Base-by-base conservation (phyloP, 2,113 vertebrate species). In the Ceyx melanurus region DNA sequence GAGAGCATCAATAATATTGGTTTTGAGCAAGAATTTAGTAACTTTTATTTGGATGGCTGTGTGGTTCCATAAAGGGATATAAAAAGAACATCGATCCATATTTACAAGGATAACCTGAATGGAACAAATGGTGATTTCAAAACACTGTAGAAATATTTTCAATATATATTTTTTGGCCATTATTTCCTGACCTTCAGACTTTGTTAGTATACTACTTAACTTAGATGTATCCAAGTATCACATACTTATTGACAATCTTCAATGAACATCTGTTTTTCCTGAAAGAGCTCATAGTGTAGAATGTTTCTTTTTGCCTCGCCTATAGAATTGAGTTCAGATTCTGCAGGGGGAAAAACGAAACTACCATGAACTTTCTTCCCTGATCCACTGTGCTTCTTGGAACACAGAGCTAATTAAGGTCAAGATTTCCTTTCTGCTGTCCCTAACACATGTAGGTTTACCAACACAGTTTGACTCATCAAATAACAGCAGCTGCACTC, bases 371-470 rank as follows among this genome's bases (percentile, higher is more conserved):
- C 12, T 31, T 85, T 68, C 58, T 57, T 73, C 37, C 43, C 53
- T 1, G 3, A 56, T 12, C 28, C 33, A 50, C 35, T 11, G 8
- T 6, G 10, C 29, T 80, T 16, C 45, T 50, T 57, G 66, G 33
- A 93, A 88, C 33, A 51, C 21, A 64, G 13, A 56, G 8, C 31
- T 74, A 88, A 43, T 11, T 22, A 84, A 13, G 20, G 7, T 17
- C 35, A 75, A 53, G 43, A 73, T 17, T 79, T 62, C 33, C 31
- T 42, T 92, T 92, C 73, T 65, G 74, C 26, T 35, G 26, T 37
- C 25, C 37, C 29, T 19, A 10, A 23, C 45, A 64, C 42, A 60
- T 0, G 0, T 0, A 56, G 45, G 43, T 40, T 68, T 48, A 75
- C 13, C n/a, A 67, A 71, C 9, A 67, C 35, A 33, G 42, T 61